Conservation (phyloP, 2,797 vertebrate genomes). For the Dermochelys coriacea region DNA sequence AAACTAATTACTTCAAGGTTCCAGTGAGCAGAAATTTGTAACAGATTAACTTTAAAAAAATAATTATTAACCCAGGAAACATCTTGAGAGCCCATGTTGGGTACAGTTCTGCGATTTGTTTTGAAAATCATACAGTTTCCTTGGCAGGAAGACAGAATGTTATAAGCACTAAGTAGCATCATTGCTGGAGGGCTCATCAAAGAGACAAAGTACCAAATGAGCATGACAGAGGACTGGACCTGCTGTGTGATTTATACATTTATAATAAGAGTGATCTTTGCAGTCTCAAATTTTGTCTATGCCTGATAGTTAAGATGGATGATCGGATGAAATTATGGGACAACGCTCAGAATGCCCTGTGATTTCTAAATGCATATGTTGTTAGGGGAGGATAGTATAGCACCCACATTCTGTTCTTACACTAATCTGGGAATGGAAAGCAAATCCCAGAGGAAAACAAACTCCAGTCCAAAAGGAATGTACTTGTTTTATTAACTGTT, state of each 20-base stretch:
- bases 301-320: neutral
- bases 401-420: neutral
- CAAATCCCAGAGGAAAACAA: neutral
- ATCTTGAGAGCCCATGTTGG: neutral
- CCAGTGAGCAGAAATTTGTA: neutral
- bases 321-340: neutral
- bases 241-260: neutral
- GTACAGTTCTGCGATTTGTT: neutral
- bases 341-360: neutral
- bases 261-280: neutral
- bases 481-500: neutral
- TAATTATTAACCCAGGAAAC: neutral
- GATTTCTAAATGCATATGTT: neutral
- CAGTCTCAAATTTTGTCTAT: neutral
- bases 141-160: neutral
- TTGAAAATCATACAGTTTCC: neutral
- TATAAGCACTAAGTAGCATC: neutral
- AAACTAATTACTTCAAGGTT: neutral
- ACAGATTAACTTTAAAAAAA: neutral
- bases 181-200: neutral
- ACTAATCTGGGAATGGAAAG: neutral
- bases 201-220: neutral
- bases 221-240: neutral
- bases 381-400: neutral
- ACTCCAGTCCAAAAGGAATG: neutral